Percentiles rank a stretch among this genome's conserved stretches.
Evolutionary conservation across 2,888 invertebrate genomes (phyloP).

Genomic region (Eristalinus aeneus): DNA sequence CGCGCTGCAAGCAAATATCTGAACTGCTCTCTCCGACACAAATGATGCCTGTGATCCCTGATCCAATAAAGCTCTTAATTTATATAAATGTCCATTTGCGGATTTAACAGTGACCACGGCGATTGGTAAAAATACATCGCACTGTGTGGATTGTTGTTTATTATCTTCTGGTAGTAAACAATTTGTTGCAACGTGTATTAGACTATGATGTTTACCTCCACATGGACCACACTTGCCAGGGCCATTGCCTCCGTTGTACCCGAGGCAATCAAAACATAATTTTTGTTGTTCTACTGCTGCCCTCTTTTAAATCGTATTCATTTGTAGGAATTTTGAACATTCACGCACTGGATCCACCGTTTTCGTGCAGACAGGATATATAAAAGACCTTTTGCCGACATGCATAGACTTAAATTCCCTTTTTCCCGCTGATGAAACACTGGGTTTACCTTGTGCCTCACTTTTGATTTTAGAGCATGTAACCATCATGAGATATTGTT

Average conservation of each 20-base stretch:
- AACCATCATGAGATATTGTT: background rate
- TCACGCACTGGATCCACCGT: background rate
- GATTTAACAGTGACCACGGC: no score
- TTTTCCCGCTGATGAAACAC: background rate
- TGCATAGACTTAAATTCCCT: slow-evolving; percentile 1
- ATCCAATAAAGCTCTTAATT: slow-evolving; percentile 20
- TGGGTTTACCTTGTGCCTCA: background rate
- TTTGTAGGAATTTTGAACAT: background rate
- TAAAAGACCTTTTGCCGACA: background rate
- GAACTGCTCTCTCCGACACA: no score
- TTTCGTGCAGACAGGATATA: background rate
- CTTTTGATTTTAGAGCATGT: background rate
- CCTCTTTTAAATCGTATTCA: background rate
- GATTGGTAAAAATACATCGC: no score
- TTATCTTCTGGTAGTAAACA: background rate
- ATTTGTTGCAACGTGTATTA: slow-evolving; percentile 3
- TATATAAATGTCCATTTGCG: background rate
- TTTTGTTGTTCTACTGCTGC: slow-evolving; percentile 8
- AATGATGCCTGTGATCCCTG: slow-evolving; percentile 26
- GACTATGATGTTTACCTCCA: slow-evolving; percentile 27
- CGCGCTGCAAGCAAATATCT: no score
- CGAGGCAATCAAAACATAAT: slow-evolving; percentile 26
- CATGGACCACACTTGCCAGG: slow-evolving; percentile 9
- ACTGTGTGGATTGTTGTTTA: no score
- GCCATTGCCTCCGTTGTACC: slow-evolving; percentile 33